Conservation (phyloP, 2,888 invertebrate species). For the Aproaerema taeniolella region DNA sequence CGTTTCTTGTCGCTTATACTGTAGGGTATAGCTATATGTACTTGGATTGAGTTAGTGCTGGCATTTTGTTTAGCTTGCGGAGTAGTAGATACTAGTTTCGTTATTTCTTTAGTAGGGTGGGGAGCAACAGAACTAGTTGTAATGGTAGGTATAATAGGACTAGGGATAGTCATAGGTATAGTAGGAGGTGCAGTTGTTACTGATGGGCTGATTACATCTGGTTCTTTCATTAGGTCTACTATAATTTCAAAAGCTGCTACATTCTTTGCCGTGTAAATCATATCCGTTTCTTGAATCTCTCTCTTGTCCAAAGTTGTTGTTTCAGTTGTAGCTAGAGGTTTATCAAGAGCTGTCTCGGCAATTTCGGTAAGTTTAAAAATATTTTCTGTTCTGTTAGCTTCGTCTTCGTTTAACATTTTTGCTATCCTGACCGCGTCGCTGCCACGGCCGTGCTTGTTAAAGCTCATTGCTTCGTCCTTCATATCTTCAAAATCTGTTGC, state of each 20-base stretch:
- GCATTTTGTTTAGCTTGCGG: background rate
- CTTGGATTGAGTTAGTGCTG: constrained; percentile 44
- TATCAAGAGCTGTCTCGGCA: too few relatives aligned
- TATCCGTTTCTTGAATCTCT: constrained; percentile 1
- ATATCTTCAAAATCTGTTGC: too few relatives aligned
- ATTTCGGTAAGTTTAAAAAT: too few relatives aligned
- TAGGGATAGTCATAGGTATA: background rate
- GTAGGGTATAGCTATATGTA: constrained; percentile 50
- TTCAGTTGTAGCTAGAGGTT: background rate
- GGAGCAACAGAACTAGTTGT: too few relatives aligned
- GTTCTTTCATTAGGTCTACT: constrained; percentile 44
- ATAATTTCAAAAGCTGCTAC: constrained; percentile 53
- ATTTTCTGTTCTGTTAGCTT: background rate
- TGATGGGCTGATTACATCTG: background rate
- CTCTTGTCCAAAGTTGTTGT: background rate
- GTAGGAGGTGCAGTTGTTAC: background rate
- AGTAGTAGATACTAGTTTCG: background rate
- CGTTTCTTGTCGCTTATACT: constrained; percentile 31
- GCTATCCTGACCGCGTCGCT: too few relatives aligned
- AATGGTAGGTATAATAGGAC: too few relatives aligned
- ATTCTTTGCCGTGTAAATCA: constrained; percentile 44
- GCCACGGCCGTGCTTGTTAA: too few relatives aligned
- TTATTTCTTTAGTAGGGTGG: too few relatives aligned
- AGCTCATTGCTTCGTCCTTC: too few relatives aligned
- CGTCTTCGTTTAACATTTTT: too few relatives aligned